These are phyloP conservation scores for Augochlorella aurata DNA, from an alignment of 2,888 invertebrate species.

Conservation along the genomic window DNA sequence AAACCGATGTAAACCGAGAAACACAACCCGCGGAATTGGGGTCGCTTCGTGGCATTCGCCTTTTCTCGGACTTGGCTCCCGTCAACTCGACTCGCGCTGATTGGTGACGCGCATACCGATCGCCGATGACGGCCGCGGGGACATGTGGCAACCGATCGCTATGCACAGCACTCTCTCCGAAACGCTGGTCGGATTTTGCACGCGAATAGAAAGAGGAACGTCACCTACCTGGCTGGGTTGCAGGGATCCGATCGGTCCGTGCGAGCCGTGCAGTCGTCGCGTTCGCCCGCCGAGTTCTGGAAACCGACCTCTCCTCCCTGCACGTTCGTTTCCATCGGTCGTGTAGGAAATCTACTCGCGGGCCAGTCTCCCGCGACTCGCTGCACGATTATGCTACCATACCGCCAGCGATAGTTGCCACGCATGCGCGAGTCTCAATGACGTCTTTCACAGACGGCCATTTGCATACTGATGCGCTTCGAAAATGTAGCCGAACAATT, in stretches of 20 bases:
- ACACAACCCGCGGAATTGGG: background rate
- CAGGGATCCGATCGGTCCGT: background rate
- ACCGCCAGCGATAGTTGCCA: conserved; percentile 1
- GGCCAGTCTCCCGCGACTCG: background rate
- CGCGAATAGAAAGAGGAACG: background rate
- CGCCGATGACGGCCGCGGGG: too few species aligned
- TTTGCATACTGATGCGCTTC: conserved; percentile 18
- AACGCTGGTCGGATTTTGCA: background rate
- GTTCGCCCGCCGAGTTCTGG: background rate
- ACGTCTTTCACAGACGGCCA: conserved; percentile 26
- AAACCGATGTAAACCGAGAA: background rate
- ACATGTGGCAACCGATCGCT: too few species aligned
- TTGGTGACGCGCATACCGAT: background rate
- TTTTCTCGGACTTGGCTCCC: background rate
- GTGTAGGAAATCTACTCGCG: conserved; percentile 4
- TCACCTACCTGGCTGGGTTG: background rate
- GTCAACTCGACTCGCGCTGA: background rate
- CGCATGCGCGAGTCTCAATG: conserved; percentile 50
- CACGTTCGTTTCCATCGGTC: background rate
- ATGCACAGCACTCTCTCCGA: background rate
- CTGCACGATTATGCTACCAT: conserved; percentile 10
- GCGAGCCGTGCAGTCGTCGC: background rate
- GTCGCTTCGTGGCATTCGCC: background rate
- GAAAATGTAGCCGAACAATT: background rate
- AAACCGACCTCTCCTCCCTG: background rate